Conservation (phyloP, 64 coral and sea anemone species). For the Astreopora myriophthalma region DNA sequence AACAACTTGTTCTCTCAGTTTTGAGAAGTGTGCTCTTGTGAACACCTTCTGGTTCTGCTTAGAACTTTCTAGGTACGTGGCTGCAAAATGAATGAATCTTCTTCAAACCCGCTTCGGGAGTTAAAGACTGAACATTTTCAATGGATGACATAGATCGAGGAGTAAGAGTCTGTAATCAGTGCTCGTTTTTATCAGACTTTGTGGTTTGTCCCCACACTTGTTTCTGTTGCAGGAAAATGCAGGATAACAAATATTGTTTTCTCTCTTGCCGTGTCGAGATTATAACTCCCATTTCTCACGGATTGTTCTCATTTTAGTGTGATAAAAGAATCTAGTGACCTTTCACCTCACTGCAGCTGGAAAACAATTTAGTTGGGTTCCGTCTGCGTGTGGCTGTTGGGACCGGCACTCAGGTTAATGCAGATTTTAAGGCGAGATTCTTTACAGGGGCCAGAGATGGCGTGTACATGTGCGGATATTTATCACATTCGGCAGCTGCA, state of each 20-base stretch:
- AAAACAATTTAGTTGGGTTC: not conserved
- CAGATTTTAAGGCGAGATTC: not conserved
- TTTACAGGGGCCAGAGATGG: not conserved
- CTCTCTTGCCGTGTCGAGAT: not conserved
- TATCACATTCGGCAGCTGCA: not conserved
- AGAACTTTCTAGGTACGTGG: not conserved
- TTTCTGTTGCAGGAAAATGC: not conserved
- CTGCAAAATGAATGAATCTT: not conserved
- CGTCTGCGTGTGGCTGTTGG: not conserved
- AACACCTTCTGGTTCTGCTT: not conserved
- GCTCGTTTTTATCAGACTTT: too few species aligned
- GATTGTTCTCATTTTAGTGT: constrained; percentile 4
- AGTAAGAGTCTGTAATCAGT: too few species aligned
- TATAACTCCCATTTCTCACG: not conserved
- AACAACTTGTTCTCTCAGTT: not conserved
- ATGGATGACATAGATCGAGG: too few species aligned
- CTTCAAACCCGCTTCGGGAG: not conserved
- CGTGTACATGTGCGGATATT: not conserved
- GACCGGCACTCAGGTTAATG: not conserved
- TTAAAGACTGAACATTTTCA: not conserved
- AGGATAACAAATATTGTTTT: constrained; percentile 3
- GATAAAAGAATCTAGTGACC: constrained; percentile 15
- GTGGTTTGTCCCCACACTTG: not conserved
- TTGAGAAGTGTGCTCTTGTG: not conserved
- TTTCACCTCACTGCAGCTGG: constrained; percentile 29